These are phyloP conservation scores for Halocynthia roretzi DNA, from an alignment of 23 tunicate species.

Conservation along the genomic window DNA sequence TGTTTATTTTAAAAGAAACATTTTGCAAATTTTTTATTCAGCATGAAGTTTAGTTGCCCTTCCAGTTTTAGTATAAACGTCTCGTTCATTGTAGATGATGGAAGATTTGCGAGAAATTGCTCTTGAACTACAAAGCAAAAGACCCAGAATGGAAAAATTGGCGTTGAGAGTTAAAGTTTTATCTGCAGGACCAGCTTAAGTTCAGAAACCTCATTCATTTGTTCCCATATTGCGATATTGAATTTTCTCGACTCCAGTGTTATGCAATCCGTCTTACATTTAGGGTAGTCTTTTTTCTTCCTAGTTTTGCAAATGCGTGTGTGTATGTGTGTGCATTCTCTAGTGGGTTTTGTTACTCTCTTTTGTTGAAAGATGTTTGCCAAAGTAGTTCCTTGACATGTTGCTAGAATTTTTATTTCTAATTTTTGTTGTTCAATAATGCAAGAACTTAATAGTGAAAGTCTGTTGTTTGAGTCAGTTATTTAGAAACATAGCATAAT, in stretches of 20 bases:
- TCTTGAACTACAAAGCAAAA: conserved; percentile 21
- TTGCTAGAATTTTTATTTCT: no score
- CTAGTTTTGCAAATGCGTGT: background rate
- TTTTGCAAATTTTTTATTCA: no score
- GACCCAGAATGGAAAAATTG: conserved; percentile 63
- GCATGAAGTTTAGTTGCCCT: background rate
- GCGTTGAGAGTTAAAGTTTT: conserved; percentile 53
- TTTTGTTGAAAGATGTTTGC: no score
- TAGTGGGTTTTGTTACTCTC: background rate
- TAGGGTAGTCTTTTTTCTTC: background rate
- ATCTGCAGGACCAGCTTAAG: conserved; percentile 30
- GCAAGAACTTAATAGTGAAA: no score
- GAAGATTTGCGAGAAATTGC: conserved; percentile 40
- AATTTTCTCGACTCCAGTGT: no score
- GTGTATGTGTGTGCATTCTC: background rate
- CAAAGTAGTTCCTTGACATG: no score
- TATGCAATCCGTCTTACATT: background rate
- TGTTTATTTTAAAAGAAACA: no score
- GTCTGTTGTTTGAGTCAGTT: no score
- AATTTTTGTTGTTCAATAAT: no score
- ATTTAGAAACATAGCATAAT: no score
- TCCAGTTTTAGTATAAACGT: background rate
- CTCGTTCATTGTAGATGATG: conserved; percentile 22
- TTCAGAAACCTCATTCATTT: background rate
- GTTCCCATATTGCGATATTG: background rate